These are phyloP conservation scores for Anorthoa munda DNA, from an alignment of 2,888 invertebrate species.

Conservation along the genomic window DNA sequence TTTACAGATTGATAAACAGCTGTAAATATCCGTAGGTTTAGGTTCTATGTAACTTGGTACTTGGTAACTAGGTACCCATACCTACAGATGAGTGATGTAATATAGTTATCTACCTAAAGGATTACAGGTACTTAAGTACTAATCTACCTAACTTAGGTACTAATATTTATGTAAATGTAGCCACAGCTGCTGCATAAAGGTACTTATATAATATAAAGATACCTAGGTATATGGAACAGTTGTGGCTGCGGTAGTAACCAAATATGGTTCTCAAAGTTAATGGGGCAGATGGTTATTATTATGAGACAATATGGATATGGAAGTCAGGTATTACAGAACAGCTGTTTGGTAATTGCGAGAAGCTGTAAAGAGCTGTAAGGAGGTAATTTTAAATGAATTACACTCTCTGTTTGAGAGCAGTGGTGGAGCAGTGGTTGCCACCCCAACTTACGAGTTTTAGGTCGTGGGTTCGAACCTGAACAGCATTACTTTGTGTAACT, in stretches of 20 bases:
- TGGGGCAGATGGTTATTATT: constrained; percentile 2
- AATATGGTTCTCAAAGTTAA: constrained; percentile 18
- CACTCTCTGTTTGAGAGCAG: too few relatives aligned
- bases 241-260: neutral
- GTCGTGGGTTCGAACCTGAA: too few relatives aligned
- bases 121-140: neutral
- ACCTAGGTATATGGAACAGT: neutral
- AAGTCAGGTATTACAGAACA: neutral
- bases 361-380: too few relatives aligned
- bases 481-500: too few relatives aligned
- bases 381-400: too few relatives aligned
- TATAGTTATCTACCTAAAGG: neutral
- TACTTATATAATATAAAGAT: too few relatives aligned
- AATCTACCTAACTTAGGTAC: neutral
- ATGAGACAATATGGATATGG: neutral
- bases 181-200: neutral
- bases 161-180: neutral
- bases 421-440: too few relatives aligned
- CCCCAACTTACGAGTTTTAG: too few relatives aligned
- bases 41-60: neutral
- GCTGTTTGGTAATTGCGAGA: neutral
- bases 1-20: neutral
- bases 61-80: neutral
- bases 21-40: neutral
- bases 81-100: neutral